Evolutionary conservation across 2,888 invertebrate species (phyloP).

Genomic region (Microchrysa polita): DNA sequence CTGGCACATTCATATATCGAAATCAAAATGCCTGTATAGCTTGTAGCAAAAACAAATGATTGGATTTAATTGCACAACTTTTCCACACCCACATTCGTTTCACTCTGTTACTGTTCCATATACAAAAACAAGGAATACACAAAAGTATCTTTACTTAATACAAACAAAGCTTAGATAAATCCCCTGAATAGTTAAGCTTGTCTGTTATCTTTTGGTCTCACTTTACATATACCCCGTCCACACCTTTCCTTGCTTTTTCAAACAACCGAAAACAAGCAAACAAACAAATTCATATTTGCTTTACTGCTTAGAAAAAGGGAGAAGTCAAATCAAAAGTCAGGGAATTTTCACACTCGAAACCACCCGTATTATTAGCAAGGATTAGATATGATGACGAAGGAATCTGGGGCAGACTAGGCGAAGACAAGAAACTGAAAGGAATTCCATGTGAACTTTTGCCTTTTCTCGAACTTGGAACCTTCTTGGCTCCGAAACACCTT

Average conservation of each 20-base stretch:
- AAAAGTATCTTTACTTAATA: conserved; percentile 10
- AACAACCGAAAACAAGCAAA: too few relatives aligned
- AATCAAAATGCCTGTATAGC: neutral
- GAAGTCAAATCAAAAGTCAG: too few relatives aligned
- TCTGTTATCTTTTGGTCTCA: conserved; percentile 3
- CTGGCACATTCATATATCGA: neutral
- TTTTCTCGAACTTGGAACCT: neutral
- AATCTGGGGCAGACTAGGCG: neutral
- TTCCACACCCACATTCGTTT: neutral
- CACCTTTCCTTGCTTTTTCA: too few relatives aligned
- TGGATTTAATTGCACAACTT: conserved; percentile 17
- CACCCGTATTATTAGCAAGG: conserved; percentile 1
- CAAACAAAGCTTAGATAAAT: neutral
- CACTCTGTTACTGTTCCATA: neutral
- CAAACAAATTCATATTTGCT: too few relatives aligned
- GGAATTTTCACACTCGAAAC: too few relatives aligned
- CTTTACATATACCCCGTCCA: neutral
- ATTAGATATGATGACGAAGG: neutral
- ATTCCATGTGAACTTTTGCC: conserved; percentile 8
- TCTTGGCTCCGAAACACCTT: neutral
- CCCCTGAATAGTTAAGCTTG: conserved; percentile 3
- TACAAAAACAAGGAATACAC: neutral
- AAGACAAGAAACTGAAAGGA: neutral
- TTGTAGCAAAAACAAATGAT: neutral
- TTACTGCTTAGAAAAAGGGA: too few relatives aligned